Evolutionary conservation across 2,888 invertebrate species (phyloP), one percentile per base, ranked within the genome.

Genomic region (Idaea dimidiata): DNA sequence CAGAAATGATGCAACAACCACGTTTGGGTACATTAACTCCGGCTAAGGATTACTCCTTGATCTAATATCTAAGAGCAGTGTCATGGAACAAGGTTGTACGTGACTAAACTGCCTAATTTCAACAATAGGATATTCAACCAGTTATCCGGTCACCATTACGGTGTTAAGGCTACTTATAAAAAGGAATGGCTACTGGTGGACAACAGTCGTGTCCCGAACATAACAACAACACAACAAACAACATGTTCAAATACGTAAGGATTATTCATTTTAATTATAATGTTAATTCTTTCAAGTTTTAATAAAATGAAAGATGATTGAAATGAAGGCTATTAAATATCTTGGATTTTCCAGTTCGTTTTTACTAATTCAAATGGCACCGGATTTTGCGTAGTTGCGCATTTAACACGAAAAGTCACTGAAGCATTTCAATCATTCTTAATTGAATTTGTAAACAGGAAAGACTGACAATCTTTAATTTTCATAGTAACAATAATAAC

Each of bases 201-300:
- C 77, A 77, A 75, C 72, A 72, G 70, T 71, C 64, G 59, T 70
- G 72, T 65, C 63, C 70, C 64, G 70, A 66, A 61, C 71, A 64
- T 64, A 65, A 53, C 70, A 72, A 71, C 66, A 69, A 71, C 73
- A 63, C 61, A 66, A 66, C 69, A 61, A 62, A 62, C 79, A 89
- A 82, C 62, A 93, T 93, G 93, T 90, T 91, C 77, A 93, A 93
- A 90, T 89, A 86, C 77, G 93, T 93, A 71, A 90, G 93, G 88
- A 68, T 62, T 64, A 24, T 24, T 5, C 24, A 24, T 24, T 24
- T 24, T 24, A 24, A 24, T 24, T 24, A 24, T 24, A 24, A 24
- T 3, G 5, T 24, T 24, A 5, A 24, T 24, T 1, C 24, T 24
- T 24, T 24, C 5, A 24, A 24, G 24, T 24, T 24, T 24, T n/a